Evolutionary conservation across 2,888 invertebrate genomes (phyloP).

Genomic region (Drosophila paranaensis): DNA sequence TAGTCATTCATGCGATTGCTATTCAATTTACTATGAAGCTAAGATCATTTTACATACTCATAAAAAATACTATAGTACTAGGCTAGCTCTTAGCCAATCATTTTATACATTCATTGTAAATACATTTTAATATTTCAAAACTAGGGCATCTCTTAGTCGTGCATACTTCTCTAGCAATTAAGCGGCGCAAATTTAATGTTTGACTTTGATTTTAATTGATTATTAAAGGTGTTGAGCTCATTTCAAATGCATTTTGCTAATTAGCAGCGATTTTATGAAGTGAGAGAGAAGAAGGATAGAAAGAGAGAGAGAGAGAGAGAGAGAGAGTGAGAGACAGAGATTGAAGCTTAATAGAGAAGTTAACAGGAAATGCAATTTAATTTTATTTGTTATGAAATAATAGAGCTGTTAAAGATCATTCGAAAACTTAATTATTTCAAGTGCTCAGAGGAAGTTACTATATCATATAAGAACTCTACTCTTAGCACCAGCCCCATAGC

Average conservation of each 20-base stretch:
- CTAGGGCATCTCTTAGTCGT: neutral
- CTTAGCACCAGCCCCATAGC: no score
- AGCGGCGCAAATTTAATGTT: neutral
- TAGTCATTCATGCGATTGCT: no score
- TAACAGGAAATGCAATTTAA: neutral
- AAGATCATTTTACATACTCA: no score
- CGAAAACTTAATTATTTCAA: neutral
- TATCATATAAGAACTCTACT: neutral
- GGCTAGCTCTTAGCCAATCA: neutral
- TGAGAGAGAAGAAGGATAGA: neutral
- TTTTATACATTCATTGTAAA: no score
- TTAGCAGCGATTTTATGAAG: no score
- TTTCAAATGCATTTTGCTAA: constrained; percentile 1
- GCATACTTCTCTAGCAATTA: neutral
- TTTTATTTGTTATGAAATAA: neutral
- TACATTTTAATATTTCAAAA: no score
- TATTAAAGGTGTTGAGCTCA: constrained; percentile 9
- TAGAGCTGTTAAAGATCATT: neutral
- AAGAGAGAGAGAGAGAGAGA: neutral
- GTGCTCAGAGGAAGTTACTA: no score
- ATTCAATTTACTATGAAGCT: no score
- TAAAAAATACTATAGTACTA: no score
- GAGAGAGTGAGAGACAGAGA: neutral
- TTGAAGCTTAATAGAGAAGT: neutral
- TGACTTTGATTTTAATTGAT: neutral